These are phyloP conservation scores for Pelecanus crispus DNA, from an alignment of 2,113 vertebrate genomes.

Conservation along the genomic window DNA sequence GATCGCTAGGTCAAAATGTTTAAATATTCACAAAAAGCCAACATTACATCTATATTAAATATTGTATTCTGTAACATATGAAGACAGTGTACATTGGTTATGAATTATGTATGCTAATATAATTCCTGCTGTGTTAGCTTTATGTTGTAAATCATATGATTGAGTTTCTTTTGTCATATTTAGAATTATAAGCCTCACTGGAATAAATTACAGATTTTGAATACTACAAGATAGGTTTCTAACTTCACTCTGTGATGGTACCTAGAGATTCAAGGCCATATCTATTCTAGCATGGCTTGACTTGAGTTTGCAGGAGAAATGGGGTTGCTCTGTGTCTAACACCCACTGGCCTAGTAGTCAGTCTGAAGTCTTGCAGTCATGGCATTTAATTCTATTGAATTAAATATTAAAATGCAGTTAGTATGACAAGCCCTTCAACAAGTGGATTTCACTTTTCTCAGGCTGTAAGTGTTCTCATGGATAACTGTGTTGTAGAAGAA, in stretches of 20 bases:
- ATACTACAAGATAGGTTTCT: not conserved
- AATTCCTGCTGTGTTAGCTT: not conserved
- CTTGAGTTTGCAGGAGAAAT: not conserved
- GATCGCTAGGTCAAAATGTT: not conserved
- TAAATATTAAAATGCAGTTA: not conserved
- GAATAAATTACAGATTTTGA: not conserved
- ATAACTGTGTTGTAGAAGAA: not conserved
- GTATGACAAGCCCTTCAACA: not conserved
- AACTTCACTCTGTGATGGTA: not conserved
- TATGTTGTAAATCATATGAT: not conserved
- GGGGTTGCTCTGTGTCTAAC: not conserved
- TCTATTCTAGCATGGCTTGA: not conserved
- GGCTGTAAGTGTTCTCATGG: not conserved
- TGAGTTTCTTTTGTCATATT: not conserved
- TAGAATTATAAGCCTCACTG: not conserved
- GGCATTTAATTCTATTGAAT: not conserved
- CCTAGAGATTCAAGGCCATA: not conserved
- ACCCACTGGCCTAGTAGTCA: not conserved
- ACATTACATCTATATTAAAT: not conserved
- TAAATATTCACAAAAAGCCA: not conserved
- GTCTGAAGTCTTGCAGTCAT: not conserved
- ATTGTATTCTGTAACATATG: not conserved
- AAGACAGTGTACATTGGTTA: not conserved
- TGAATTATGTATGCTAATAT: not conserved
- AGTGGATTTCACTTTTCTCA: not conserved